Evolutionary conservation across 2,888 invertebrate genomes (phyloP).

Genomic region (Rhingia rostrata): DNA sequence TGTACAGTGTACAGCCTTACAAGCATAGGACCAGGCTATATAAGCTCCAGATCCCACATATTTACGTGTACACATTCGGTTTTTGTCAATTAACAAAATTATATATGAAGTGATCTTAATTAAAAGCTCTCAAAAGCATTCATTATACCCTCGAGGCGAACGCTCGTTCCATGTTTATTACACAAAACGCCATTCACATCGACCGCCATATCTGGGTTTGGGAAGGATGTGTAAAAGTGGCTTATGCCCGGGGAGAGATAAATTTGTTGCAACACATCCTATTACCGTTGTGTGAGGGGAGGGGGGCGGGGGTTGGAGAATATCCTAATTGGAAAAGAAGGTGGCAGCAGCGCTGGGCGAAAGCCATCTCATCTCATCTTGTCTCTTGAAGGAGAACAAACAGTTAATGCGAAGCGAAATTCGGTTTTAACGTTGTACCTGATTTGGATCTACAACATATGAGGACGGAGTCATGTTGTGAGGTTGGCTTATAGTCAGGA

Average conservation of each 20-base stretch:
- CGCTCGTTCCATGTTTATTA: slow-evolving; percentile 57
- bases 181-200: slow-evolving; percentile 52
- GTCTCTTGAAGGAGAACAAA: slow-evolving; percentile 41
- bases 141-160: slow-evolving; percentile 58
- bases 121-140: slow-evolving; percentile 67
- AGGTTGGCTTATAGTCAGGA: slow-evolving; percentile 17
- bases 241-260: slow-evolving; percentile 34
- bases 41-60: not conserved
- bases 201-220: slow-evolving; percentile 4
- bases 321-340: slow-evolving; percentile 63
- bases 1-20: not conserved
- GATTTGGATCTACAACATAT: slow-evolving; percentile 40
- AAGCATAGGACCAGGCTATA: not conserved
- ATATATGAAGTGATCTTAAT: slow-evolving; percentile 73
- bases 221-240: slow-evolving; percentile 28
- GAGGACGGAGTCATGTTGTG: not conserved
- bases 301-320: not conserved
- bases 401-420: slow-evolving; percentile 49
- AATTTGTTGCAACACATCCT: slow-evolving; percentile 52
- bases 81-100: slow-evolving; percentile 74
- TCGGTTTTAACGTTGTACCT: slow-evolving; percentile 54
- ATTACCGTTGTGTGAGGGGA: slow-evolving; percentile 10
- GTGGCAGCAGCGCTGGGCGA: slow-evolving; percentile 34
- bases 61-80: slow-evolving; percentile 42
- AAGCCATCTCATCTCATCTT: slow-evolving; percentile 41